Evolutionary conservation across 2,113 vertebrate species (phyloP).

Genomic region (Polyodon spathula): DNA sequence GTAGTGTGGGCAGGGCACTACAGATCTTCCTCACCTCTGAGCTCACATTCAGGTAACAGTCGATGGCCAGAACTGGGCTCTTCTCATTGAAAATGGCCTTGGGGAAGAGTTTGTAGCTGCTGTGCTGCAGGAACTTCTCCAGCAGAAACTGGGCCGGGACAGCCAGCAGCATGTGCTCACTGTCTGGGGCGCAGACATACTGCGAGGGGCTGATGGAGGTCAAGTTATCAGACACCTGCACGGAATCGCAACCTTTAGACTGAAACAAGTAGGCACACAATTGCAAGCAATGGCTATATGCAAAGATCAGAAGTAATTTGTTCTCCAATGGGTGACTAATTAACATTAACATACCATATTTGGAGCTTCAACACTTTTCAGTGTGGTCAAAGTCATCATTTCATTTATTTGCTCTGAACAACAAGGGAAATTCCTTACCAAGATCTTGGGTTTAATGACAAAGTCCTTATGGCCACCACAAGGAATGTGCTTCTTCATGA

Average conservation of each 20-base stretch:
- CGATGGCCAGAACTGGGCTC: slow-evolving; percentile 84
- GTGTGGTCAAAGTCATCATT: no score
- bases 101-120: slow-evolving; percentile 84
- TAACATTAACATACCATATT: no score
- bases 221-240: slow-evolving; percentile 70
- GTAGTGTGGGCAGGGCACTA: background rate
- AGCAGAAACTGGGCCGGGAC: slow-evolving; percentile 90
- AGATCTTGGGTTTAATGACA: slow-evolving; percentile 79
- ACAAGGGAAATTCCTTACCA: slow-evolving; percentile 51
- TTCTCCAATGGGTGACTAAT: no score
- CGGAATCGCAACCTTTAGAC: background rate
- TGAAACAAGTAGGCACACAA: background rate
- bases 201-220: slow-evolving; percentile 73
- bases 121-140: slow-evolving; percentile 88
- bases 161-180: slow-evolving; percentile 82
- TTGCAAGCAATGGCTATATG: no score
- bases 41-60: slow-evolving; percentile 93
- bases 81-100: slow-evolving; percentile 74
- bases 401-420: no score
- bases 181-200: slow-evolving; percentile 92
- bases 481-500: slow-evolving; percentile 95
- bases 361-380: no score
- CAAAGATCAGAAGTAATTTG: no score
- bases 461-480: slow-evolving; percentile 83
- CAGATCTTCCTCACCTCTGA: slow-evolving; percentile 64